Percentiles rank a stretch among this genome's conserved stretches.
Conservation (phyloP, 2,113 vertebrate genomes). For the Aegotheles bennettii region DNA sequence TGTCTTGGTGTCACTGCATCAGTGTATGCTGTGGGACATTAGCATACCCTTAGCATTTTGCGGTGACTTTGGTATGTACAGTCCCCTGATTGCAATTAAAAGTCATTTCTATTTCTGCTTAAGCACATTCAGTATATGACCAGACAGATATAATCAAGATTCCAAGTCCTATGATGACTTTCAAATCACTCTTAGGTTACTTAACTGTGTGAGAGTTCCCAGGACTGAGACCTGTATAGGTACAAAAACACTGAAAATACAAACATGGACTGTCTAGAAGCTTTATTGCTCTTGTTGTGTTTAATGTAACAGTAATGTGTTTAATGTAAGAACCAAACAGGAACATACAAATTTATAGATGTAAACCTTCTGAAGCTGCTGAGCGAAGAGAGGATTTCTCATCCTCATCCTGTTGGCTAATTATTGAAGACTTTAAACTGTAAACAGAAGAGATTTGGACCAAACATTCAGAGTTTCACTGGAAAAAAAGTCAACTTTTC, state of each 20-base stretch:
- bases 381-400: neutral
- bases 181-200: neutral
- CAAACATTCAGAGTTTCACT: neutral
- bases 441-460: neutral
- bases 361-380: neutral
- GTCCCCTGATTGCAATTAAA: constrained; percentile 44
- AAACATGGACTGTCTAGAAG: neutral
- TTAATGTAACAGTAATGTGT: neutral
- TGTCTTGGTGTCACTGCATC: neutral
- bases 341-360: neutral
- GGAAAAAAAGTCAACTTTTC: neutral
- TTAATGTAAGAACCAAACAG: too few species aligned
- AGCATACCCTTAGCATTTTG: neutral
- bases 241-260: neutral
- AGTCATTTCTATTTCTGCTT: constrained; percentile 3
- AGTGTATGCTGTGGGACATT: neutral
- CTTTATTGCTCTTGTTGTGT: neutral
- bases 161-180: neutral
- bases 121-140: neutral
- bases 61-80: neutral
- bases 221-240: neutral
- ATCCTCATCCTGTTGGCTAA: neutral
- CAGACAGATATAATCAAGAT: neutral
- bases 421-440: neutral
- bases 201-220: neutral